Base-by-base conservation (phyloP, 2,797 vertebrate genomes). In the Echeneis naucrates region DNA sequence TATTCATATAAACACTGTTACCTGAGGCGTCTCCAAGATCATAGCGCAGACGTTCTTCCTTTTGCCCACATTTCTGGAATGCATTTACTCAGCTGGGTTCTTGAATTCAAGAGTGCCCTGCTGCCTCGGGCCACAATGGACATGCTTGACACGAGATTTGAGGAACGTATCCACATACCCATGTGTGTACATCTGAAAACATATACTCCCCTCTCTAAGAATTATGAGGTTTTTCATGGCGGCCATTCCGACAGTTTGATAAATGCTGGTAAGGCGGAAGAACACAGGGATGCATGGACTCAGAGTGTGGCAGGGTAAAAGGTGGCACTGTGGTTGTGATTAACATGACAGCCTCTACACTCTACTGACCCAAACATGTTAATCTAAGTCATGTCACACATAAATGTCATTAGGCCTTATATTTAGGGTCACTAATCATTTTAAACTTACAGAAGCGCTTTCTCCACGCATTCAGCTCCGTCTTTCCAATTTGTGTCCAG, bases 21-120 rank as follows among this genome's bases (percentile, higher is more conserved):
- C 87, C 89, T 87, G 81, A 68, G 80, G 92, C 86, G 37, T 72
- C 87, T 83, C 76, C 56, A 70, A 81, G 87, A 87, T 87, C 83
- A 80, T 58, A 81, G 65, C 53, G 6, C 26, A 77, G 75, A 83
- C 82, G 54, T 79, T 85, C 86, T 89, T 91, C 80, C 77, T 78
- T 75, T 87, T 88, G 83, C 72, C 76, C 87, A 72, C 87, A 89
- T 84, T 81, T 91, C 92, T 92, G 91, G 92, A 93, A 91, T 89
- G 88, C 83, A 94, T 94, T 94, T 93, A 89, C 87, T 91, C 86
- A 85, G 83, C 87, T 90, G 83, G 87, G 69, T 85, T 82, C 69
- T 79, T 75, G 75, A 85, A 89, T 92, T 83, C 75, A 77, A 87
- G 82, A 89, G 78, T 64, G 77, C 64, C 82, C 84, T 60, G 78